Evolutionary conservation across 2,888 invertebrate species (phyloP).

Genomic region (Agrotis ipsilon): DNA sequence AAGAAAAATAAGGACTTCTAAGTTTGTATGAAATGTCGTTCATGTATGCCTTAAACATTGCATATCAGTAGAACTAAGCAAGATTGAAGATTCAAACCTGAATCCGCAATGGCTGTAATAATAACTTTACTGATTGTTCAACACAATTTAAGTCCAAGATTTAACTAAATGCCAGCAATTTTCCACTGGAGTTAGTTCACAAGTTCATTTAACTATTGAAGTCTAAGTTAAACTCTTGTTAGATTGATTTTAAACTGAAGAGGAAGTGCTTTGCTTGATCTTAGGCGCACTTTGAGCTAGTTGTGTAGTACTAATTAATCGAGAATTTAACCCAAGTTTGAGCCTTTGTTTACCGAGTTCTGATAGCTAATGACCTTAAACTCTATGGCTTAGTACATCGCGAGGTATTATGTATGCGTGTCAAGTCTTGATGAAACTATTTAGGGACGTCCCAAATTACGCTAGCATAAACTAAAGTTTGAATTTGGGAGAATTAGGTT

Average conservation of each 20-base stretch:
- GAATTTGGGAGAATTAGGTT: neutral
- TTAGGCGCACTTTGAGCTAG: slow-evolving; percentile 26
- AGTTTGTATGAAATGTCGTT: no score
- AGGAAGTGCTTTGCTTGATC: slow-evolving; percentile 43
- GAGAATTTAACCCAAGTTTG: slow-evolving; percentile 29
- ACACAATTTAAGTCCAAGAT: slow-evolving; percentile 53
- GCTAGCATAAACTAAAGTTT: slow-evolving; percentile 5
- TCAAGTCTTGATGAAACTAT: slow-evolving; percentile 20
- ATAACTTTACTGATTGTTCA: slow-evolving; percentile 31
- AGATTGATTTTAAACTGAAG: slow-evolving; percentile 60
- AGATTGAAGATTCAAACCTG: slow-evolving; percentile 15
- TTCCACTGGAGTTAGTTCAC: slow-evolving; percentile 45
- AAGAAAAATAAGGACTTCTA: no score
- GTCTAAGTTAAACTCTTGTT: slow-evolving; percentile 45
- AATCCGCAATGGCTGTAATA: slow-evolving; percentile 20
- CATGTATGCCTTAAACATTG: slow-evolving; percentile 1
- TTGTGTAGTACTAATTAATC: slow-evolving; percentile 45
- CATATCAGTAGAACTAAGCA: slow-evolving; percentile 19
- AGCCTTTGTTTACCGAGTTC: slow-evolving; percentile 30
- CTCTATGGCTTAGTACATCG: no score
- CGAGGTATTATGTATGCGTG: slow-evolving; percentile 26
- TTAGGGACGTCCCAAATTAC: slow-evolving; percentile 9
- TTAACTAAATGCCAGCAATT: slow-evolving; percentile 57
- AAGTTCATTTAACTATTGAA: slow-evolving; percentile 56
- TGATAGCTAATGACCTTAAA: slow-evolving; percentile 36